A percentile compares a stretch with the other conserved stretches of the same genome.
Conservation (phyloP, 2,113 vertebrate genomes). For the Spea bombifrons region DNA sequence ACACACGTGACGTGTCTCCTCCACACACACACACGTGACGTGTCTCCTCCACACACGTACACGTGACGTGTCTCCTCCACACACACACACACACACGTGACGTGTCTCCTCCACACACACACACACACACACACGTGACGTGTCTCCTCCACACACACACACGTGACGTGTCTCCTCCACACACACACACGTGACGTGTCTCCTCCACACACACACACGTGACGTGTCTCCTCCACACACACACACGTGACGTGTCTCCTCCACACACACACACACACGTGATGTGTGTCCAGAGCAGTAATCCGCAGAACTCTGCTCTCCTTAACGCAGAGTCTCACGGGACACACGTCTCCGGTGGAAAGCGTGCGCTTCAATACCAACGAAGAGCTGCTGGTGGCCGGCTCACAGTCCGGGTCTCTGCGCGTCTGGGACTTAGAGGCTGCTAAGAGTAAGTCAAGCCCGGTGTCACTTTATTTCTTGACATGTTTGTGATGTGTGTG, state of each 20-base stretch:
- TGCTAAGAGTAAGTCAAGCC: slow-evolving; percentile 82
- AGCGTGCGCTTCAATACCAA: slow-evolving; percentile 84
- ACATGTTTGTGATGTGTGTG: neutral
- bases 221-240: neutral
- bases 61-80: too few species aligned
- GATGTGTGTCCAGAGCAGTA: too few species aligned
- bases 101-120: too few species aligned
- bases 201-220: too few species aligned
- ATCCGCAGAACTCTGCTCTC: neutral
- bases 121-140: too few species aligned
- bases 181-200: too few species aligned
- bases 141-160: too few species aligned
- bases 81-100: too few species aligned
- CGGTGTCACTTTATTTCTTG: neutral
- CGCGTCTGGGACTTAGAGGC: slow-evolving; percentile 95
- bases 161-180: too few species aligned
- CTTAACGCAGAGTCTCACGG: slow-evolving; percentile 80
- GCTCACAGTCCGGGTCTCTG: slow-evolving; percentile 91
- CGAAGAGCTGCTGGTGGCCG: slow-evolving; percentile 89
- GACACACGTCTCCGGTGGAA: slow-evolving; percentile 85
- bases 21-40: too few species aligned
- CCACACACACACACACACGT: too few species aligned
- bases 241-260: neutral
- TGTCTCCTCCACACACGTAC: slow-evolving; percentile 31
- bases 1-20: too few species aligned